These are phyloP conservation scores for Mixornis gularis DNA, from an alignment of 2,113 vertebrate species.

Conservation along the genomic window DNA sequence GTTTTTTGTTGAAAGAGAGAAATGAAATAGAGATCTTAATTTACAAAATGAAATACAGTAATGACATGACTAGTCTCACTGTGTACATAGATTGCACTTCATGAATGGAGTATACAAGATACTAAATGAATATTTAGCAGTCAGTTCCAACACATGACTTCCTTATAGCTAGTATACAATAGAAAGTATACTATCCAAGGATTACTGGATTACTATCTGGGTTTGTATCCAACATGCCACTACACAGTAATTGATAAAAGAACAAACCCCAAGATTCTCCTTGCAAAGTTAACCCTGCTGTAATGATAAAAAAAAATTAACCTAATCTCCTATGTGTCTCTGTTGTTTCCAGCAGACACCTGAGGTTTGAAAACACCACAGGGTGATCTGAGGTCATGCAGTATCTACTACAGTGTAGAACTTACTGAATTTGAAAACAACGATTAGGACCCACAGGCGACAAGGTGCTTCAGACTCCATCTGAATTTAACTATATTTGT, in stretches of 20 bases:
- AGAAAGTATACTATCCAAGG: not conserved
- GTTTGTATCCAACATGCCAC: not conserved
- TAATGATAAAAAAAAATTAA: not conserved
- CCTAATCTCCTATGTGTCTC: not conserved
- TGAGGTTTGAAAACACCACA: not conserved
- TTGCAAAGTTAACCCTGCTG: not conserved
- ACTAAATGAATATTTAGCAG: not conserved
- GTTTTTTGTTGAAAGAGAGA: not conserved
- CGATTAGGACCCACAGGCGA: not conserved
- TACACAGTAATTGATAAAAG: not conserved
- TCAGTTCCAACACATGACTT: not conserved
- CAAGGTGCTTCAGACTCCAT: not conserved
- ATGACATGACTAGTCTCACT: not conserved
- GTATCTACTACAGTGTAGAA: not conserved
- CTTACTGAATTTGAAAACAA: not conserved
- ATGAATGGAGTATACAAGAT: not conserved
- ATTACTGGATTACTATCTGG: not conserved
- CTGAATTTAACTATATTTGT: not conserved
- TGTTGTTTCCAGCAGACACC: not conserved
- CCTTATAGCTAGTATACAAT: not conserved
- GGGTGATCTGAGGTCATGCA: not conserved
- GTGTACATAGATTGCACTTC: not conserved
- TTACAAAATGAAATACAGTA: not conserved
- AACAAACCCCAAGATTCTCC: not conserved
- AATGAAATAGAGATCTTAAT: not conserved